phyloP scores from a whole-genome alignment of 2,888 invertebrate genomes.

The Urechis unicinctus region DNA sequence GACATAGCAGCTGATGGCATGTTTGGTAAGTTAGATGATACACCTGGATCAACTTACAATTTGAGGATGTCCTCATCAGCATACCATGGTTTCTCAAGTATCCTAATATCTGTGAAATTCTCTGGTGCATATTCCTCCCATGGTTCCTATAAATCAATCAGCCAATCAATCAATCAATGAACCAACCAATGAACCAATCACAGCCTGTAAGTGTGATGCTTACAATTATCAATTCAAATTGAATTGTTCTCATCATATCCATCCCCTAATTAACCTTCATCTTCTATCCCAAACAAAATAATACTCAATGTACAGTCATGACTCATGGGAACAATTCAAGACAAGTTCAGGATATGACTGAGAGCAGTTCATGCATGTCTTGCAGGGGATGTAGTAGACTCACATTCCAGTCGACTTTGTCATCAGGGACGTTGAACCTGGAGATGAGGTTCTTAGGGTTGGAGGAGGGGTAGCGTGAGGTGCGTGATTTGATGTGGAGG shows the following conservation, averaged over 20 bases:
- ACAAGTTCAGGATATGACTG: no score
- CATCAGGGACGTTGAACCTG: constrained; percentile 22
- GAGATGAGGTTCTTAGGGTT: constrained; percentile 1
- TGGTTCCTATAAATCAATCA: constrained; percentile 6
- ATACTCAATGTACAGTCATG: not conserved
- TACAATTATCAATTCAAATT: no score
- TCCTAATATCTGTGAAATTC: constrained; percentile 11
- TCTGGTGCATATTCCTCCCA: constrained; percentile 16
- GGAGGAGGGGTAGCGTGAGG: constrained; percentile 8
- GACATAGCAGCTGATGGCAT: no score
- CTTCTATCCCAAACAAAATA: no score
- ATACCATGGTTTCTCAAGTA: constrained; percentile 7
- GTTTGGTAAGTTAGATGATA: no score
- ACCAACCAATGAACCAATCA: no score
- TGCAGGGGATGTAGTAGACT: not conserved
- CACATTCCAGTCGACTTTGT: constrained; percentile 20
- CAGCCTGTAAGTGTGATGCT: no score
- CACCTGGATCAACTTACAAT: constrained; percentile 11
- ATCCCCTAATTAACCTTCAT: no score
- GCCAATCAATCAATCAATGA: not conserved
- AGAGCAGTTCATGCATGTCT: no score
- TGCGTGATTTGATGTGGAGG: constrained; percentile 8
- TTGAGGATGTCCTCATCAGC: constrained; percentile 9
- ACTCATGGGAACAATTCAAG: no score
- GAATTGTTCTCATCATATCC: no score